Percentiles rank a stretch among this genome's conserved stretches.
Evolutionary conservation across 2,797 vertebrate species (phyloP).

Genomic region (Rhinatrema bivittatum): DNA sequence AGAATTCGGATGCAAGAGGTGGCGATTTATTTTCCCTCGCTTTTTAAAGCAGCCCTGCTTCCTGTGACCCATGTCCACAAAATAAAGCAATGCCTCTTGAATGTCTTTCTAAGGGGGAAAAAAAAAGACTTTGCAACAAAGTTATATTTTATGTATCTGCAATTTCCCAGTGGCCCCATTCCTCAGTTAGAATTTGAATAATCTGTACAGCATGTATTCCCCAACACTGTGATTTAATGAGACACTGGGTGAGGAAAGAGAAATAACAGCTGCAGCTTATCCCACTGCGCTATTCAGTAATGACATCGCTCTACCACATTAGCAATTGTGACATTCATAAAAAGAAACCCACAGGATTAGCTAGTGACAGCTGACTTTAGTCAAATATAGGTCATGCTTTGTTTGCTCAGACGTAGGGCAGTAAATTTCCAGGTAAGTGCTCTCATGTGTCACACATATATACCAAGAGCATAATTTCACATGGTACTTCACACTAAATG

Average conservation of each 20-base stretch:
- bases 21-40: no score
- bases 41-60: no score
- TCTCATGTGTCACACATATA: constrained; percentile 60
- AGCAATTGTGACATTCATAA: constrained; percentile 70
- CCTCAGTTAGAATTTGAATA: constrained; percentile 62
- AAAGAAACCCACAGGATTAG: constrained; percentile 65
- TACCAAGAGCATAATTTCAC: constrained; percentile 58
- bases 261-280: constrained; percentile 59
- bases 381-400: constrained; percentile 71
- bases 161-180: constrained; percentile 51
- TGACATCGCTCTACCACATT: constrained; percentile 66
- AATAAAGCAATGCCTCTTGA: constrained; percentile 4
- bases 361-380: constrained; percentile 64
- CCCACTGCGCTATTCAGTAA: constrained; percentile 55
- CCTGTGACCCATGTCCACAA: constrained; percentile 4
- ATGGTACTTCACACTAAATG: constrained; percentile 36
- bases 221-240: constrained; percentile 63
- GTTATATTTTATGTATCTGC: constrained; percentile 39
- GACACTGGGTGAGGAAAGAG: constrained; percentile 55
- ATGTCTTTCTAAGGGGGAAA: constrained; percentile 13
- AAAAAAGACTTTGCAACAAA: constrained; percentile 31
- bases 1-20: no score
- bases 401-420: constrained; percentile 60
- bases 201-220: constrained; percentile 57
- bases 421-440: constrained; percentile 71